Percentiles rank a stretch among this genome's conserved stretches.
Conservation (phyloP, 1,140 invertebrate species). For the Papilio polytes region DNA sequence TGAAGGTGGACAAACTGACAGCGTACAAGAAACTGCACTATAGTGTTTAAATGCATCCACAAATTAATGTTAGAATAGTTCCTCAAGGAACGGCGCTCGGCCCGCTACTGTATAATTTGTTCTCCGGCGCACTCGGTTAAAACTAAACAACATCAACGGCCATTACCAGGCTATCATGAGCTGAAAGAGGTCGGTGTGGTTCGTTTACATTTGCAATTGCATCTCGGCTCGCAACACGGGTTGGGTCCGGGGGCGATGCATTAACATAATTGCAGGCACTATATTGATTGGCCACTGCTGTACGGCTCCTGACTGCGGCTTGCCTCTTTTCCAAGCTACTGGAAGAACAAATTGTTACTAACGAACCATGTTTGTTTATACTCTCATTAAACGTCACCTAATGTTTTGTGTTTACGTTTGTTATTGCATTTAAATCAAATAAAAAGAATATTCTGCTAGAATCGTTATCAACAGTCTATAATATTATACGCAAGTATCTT, state of each 20-base stretch:
- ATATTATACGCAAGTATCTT: neutral
- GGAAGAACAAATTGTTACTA: conserved; percentile 44
- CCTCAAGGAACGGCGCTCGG: conserved; percentile 12
- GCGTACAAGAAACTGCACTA: conserved; percentile 18
- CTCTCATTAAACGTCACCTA: too few relatives aligned
- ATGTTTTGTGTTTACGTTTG: too few relatives aligned
- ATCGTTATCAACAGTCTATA: too few relatives aligned
- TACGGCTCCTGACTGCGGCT: conserved; percentile 52
- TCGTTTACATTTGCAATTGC: conserved; percentile 80
- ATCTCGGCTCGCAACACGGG: conserved; percentile 59
- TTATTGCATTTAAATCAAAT: too few relatives aligned
- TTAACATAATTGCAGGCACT: conserved; percentile 79
- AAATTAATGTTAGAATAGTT: conserved; percentile 37
- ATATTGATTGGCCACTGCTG: conserved; percentile 70
- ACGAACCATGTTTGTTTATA: neutral
- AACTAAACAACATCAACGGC: conserved; percentile 44
- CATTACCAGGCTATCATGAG: conserved; percentile 62
- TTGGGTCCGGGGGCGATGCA: conserved; percentile 71
- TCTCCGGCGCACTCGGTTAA: conserved; percentile 41
- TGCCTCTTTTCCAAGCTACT: conserved; percentile 55
- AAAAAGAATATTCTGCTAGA: too few relatives aligned
- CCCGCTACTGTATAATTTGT: conserved; percentile 41
- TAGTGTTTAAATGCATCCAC: conserved; percentile 31
- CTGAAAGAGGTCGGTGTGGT: conserved; percentile 59
- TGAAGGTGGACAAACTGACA: conserved; percentile 13